A percentile compares a stretch with the other conserved stretches of the same genome.
Evolutionary conservation across 2,888 invertebrate species (phyloP).

Genomic region (Sclerodermus sp.): DNA sequence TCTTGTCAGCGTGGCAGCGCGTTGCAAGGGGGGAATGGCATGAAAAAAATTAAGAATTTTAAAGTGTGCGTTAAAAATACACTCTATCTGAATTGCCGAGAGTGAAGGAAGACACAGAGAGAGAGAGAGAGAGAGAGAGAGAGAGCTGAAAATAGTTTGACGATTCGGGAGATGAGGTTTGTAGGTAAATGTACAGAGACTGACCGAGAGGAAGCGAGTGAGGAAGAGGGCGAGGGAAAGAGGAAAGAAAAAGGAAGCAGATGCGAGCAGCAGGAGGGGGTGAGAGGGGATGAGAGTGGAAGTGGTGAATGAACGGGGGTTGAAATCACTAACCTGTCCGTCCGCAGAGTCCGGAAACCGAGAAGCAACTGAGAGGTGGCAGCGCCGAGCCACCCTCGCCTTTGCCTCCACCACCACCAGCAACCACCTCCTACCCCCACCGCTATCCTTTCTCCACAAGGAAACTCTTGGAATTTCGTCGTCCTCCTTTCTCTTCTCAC

Average conservation of each 20-base stretch:
- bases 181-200: not conserved
- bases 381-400: constrained; percentile 26
- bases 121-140: too few relatives aligned
- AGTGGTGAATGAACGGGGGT: constrained; percentile 42
- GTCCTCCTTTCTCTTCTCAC: not conserved
- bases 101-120: too few relatives aligned
- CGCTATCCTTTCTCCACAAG: constrained; percentile 8
- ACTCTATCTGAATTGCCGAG: too few relatives aligned
- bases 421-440: constrained; percentile 19
- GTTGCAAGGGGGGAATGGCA: too few relatives aligned
- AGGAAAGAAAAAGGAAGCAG: not conserved
- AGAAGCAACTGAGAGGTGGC: constrained; percentile 49
- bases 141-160: too few relatives aligned
- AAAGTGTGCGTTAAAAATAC: too few relatives aligned
- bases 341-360: constrained; percentile 53
- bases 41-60: too few relatives aligned
- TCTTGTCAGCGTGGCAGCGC: too few relatives aligned
- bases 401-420: constrained; percentile 30
- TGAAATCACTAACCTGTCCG: constrained; percentile 45
- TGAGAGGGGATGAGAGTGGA: constrained; percentile 22
- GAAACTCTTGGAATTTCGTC: constrained; percentile 9
- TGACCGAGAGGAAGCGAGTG: not conserved
- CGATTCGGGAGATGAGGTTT: too few relatives aligned
- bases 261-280: constrained; percentile 16
- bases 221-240: constrained; percentile 1